phyloP scores from a whole-genome alignment of 2,113 vertebrate species.

The Mystacornis crossleyi region DNA sequence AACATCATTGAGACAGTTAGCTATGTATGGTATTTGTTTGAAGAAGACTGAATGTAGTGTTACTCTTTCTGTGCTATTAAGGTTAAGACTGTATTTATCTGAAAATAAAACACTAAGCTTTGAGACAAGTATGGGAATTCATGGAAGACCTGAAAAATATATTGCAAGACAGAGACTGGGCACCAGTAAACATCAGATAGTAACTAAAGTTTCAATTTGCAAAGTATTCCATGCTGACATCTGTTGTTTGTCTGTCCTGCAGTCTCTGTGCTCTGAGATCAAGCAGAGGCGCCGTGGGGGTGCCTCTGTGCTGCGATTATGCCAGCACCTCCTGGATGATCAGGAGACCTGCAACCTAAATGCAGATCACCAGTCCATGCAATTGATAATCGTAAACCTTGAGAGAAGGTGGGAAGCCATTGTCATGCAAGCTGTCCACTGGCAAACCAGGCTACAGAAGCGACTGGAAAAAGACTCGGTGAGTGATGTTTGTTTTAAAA shows the following conservation, averaged over 20 bases:
- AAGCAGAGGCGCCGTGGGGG: conserved; percentile 87
- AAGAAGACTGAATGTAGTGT: neutral
- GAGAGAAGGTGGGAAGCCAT: conserved; percentile 98
- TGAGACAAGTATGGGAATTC: neutral
- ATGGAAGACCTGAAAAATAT: neutral
- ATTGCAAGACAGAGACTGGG: neutral
- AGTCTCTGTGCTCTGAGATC: conserved; percentile 91
- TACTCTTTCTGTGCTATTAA: neutral
- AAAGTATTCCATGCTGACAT: neutral
- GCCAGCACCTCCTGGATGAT: conserved; percentile 91
- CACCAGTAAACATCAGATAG: neutral
- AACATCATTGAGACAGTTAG: neutral
- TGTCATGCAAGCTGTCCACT: conserved; percentile 97
- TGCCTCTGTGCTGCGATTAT: conserved; percentile 89
- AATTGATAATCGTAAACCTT: conserved; percentile 93
- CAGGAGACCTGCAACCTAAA: conserved; percentile 84
- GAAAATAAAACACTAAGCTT: neutral
- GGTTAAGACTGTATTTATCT: neutral
- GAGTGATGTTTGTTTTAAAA: conserved; percentile 54
- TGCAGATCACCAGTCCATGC: conserved; percentile 89
- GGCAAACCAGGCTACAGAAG: conserved; percentile 89
- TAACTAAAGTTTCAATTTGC: neutral
- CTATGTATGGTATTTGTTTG: neutral
- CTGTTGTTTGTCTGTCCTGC: conserved; percentile 42
- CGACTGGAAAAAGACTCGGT: conserved; percentile 84